phyloP scores from a whole-genome alignment of 2,797 vertebrate species.

The Dermochelys coriacea region DNA sequence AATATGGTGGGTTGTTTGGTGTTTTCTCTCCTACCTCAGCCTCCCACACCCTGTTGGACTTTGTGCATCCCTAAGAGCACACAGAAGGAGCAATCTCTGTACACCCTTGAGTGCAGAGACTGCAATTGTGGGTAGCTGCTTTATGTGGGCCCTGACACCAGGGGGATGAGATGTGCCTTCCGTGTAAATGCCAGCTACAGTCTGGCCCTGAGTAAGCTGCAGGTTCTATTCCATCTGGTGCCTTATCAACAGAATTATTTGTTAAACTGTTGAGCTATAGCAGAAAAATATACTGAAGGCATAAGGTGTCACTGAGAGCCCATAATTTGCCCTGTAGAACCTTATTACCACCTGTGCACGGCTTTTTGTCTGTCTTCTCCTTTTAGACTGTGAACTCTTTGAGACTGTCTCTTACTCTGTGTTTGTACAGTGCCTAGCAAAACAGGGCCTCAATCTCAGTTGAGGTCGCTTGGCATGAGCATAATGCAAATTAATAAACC shows the following conservation, averaged over 20 bases:
- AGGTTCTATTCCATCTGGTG: background rate
- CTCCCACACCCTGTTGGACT: background rate
- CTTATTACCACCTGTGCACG: background rate
- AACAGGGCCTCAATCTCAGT: background rate
- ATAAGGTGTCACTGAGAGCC: background rate
- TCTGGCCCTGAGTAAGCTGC: background rate
- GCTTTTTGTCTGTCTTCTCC: background rate
- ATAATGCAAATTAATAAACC: background rate
- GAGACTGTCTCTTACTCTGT: background rate
- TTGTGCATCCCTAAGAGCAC: background rate
- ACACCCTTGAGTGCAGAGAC: background rate
- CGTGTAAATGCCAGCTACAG: background rate
- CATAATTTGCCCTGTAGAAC: background rate
- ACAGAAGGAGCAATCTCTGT: background rate
- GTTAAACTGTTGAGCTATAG: background rate
- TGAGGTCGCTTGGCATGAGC: background rate
- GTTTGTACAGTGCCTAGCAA: background rate
- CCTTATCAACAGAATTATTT: background rate
- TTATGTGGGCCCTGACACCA: background rate
- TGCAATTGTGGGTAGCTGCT: background rate
- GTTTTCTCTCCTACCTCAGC: background rate
- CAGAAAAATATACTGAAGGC: background rate
- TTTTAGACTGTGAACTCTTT: background rate
- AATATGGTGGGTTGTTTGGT: background rate
- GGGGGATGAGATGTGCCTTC: background rate